These are phyloP conservation scores for Margarornis squamiger DNA, from an alignment of 2,797 vertebrate genomes.

Conservation along the genomic window DNA sequence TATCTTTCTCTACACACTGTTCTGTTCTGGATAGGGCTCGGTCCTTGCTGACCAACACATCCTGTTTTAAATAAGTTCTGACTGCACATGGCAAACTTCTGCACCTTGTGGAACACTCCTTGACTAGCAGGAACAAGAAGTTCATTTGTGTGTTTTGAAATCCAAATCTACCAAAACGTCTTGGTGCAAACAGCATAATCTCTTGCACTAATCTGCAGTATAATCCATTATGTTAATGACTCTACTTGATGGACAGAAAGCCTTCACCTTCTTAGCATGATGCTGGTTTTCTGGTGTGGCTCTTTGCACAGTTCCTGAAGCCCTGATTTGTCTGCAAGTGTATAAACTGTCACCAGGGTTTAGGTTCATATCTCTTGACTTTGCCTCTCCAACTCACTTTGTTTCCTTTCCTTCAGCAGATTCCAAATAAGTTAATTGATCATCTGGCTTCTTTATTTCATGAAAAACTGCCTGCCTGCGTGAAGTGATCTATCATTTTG, in stretches of 20 bases:
- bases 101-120: neutral
- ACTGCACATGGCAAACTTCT: neutral
- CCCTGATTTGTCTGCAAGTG: neutral
- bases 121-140: neutral
- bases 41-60: neutral
- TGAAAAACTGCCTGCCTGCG: neutral
- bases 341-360: neutral
- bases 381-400: neutral
- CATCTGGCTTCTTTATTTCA: neutral
- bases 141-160: neutral
- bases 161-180: neutral
- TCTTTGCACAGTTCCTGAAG: neutral
- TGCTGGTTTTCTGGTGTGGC: neutral
- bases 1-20: neutral
- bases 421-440: neutral
- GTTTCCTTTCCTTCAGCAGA: neutral
- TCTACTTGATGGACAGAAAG: neutral
- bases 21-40: neutral
- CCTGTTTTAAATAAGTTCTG: neutral
- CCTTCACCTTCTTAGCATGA: neutral
- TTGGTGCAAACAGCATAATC: neutral
- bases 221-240: neutral
- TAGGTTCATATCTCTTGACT: neutral
- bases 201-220: neutral
- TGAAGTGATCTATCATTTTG: neutral